phyloP scores from a whole-genome alignment of 2,797 vertebrate genomes.

The Heterohyrax brucei region DNA sequence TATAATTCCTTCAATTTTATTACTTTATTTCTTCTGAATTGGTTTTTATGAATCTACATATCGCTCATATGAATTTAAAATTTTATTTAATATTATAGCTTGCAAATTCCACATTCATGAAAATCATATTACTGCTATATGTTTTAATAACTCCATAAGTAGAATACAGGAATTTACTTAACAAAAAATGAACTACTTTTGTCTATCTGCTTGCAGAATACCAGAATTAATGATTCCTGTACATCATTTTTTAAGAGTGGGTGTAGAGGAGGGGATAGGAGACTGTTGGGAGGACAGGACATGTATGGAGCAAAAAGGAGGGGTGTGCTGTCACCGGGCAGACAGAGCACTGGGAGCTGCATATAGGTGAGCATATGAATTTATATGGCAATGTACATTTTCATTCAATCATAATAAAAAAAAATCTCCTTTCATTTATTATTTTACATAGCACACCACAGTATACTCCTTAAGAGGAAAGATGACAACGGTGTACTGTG shows the following conservation, averaged over 20 bases:
- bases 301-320: no score
- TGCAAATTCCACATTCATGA: neutral
- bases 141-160: neutral
- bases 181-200: slow-evolving; percentile 1
- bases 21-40: neutral
- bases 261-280: no score
- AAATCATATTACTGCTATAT: neutral
- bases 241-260: neutral
- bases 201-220: neutral
- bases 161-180: neutral
- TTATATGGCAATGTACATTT: no score
- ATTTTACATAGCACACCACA: neutral
- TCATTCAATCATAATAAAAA: no score
- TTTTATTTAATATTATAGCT: neutral
- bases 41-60: neutral
- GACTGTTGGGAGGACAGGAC: no score
- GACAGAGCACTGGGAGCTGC: no score
- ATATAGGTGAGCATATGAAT: no score
- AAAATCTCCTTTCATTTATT: neutral
- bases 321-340: no score
- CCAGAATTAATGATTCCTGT: neutral
- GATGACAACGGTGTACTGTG: neutral
- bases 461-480: neutral
- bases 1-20: slow-evolving; percentile 46
- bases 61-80: neutral